Evolutionary conservation across 2,797 vertebrate genomes (phyloP), one percentile per base, ranked within the genome.

Genomic region (Aeoliscus strigatus): DNA sequence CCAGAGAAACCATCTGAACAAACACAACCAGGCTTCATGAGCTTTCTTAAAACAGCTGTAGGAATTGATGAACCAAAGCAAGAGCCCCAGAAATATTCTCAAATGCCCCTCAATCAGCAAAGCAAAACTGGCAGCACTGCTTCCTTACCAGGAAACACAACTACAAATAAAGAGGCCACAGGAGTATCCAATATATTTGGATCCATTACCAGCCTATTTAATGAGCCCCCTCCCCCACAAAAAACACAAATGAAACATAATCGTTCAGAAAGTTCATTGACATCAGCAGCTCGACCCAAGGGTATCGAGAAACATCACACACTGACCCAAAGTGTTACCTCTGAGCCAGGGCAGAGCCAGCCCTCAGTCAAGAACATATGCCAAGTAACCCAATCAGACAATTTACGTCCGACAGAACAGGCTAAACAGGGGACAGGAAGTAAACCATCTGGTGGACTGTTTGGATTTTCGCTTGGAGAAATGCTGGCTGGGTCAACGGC

Each of bases 131-230:
- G 44, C 25, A 70, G 60, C 42, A 49, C 51, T 40, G 8, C 53
- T 53, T 66, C 59, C 14, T 64, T 66, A 37, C 51, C 61, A 51
- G 75, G 39, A 17, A 74, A 35, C 57, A n/a, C 13, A 37, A 37
- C 53, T 24, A 16, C 81, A 59, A 88, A 81, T 59, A 90, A 84
- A 55, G 92, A 91, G 27, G 51, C 71, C 17, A 65, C 79, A 6
- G 70, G 86, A 53, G 86, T 90, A 39, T 87, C 92, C 46, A 92
- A 85, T 25, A 57, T 93, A 27, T 91, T 94, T 82, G 91, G 89
- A 44, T 92, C 92, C 21, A 69, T 94, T 2, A 83, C 88, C 26
- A 90, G 86, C 53, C 79, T 98, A 32, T 95, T 98, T 73, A 90
- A 84, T 0, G 91, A 90, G 21, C 18, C 84, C 8, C 47, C 85